A percentile compares a stretch with the other conserved stretches of the same genome.
Conservation (phyloP, 2,888 invertebrate species). For the Pristionchus fissidentatus region DNA sequence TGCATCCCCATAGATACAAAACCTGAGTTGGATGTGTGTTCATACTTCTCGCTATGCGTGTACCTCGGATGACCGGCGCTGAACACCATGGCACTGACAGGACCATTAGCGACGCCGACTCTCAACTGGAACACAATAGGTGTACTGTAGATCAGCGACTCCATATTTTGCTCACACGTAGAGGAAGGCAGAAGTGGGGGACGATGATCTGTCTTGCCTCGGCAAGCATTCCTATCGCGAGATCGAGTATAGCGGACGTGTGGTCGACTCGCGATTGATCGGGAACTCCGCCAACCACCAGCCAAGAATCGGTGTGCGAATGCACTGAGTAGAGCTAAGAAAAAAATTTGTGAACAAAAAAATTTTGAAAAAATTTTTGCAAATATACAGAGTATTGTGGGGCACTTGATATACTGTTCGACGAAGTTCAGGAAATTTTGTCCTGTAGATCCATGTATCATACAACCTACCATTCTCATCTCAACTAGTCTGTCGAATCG, state of each 20-base stretch:
- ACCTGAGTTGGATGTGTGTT: background rate
- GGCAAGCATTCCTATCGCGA: conserved; percentile 5
- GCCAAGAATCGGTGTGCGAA: conserved; percentile 1
- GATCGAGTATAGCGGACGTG: background rate
- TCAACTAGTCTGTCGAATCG: background rate
- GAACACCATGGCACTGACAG: too few species aligned
- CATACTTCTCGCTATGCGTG: too few species aligned
- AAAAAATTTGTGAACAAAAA: too few species aligned
- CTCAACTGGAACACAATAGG: too few species aligned
- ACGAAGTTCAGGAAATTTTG: too few species aligned
- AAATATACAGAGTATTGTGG: too few species aligned
- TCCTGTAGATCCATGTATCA: too few species aligned
- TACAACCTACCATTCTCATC: background rate
- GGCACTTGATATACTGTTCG: too few species aligned
- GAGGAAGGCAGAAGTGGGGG: background rate
- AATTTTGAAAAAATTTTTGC: too few species aligned
- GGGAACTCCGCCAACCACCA: background rate
- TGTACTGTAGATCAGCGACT: too few species aligned
- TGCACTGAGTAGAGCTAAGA: background rate
- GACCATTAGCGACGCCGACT: too few species aligned
- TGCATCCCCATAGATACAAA: background rate
- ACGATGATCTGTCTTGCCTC: background rate
- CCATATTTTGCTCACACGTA: background rate
- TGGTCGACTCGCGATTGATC: background rate
- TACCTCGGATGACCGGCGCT: too few species aligned